Evolutionary conservation across 2,888 invertebrate species (phyloP), one percentile per base, ranked within the genome.

Genomic region (Orchesella flavescens): DNA sequence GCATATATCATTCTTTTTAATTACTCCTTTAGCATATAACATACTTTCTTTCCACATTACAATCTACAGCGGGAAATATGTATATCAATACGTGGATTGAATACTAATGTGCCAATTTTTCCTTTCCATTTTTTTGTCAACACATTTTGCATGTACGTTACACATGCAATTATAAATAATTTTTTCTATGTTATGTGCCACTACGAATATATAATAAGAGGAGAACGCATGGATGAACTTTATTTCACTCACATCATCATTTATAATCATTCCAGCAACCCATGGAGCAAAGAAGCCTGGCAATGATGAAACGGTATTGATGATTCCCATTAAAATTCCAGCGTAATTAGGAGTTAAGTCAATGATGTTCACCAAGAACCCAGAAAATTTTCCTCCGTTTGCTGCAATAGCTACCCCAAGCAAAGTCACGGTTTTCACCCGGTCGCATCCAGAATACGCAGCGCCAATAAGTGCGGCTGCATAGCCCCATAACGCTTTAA

Each of bases 261-360:
- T 89, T 1, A 88, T 88, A n/a, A 89, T 83, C 23, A 89, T 88
- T 86, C 89, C 89, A 12, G 89, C 84, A 19, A 88, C 81, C 59
- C 74, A 77, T 0, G 85, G 83, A 23, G 85, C 85, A 53, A 76
- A 69, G 43, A 86, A 82, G 10, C 86, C 86, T 21, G 76, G 78
- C 17, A 83, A 21, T 12, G 85, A 84, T 4, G 84, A 78, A n/a
- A 85, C 49, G 15, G 86, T 85, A 65, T 85, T 86, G 34, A 78
- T 74, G 12, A 83, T 23, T 19, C 85, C 86, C 79, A 86, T 82
- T 19, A 86, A 61, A 24, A 86, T 89, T 89, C 93, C 94, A 73
- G 94, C 94, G 88, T 94, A 93, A 90, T 94, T 94, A n/a, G 94
- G 94, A 0, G 94, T 94, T 83, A 95, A 93, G 89, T 95, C 94